Conservation (phyloP, 30 jellyfish, hydroid and myxozoan species). For the Morbakka virulenta region DNA sequence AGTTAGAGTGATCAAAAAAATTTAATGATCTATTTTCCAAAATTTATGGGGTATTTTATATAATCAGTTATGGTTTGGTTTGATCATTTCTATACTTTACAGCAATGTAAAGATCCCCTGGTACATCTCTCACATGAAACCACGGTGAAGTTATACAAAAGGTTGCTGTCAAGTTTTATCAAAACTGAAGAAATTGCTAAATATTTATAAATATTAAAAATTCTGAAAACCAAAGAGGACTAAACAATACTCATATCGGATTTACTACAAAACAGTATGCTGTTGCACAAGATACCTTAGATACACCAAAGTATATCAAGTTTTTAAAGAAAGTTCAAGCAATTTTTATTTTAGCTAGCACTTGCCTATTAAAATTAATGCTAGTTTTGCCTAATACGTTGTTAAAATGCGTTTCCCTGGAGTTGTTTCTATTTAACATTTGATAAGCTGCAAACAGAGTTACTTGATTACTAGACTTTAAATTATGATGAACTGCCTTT, state of each 20-base stretch:
- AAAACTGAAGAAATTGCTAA: too few relatives aligned
- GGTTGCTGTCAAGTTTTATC: background rate
- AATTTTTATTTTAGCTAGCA: background rate
- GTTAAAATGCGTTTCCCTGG: background rate
- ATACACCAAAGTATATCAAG: background rate
- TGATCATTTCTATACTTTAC: background rate
- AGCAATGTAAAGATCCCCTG: background rate
- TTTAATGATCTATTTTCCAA: background rate
- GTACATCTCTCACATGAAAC: background rate
- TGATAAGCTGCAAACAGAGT: background rate
- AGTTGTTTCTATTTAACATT: background rate
- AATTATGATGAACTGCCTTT: background rate
- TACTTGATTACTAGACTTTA: background rate
- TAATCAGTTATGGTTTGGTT: background rate
- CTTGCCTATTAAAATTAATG: background rate
- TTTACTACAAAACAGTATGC: background rate
- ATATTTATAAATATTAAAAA: too few relatives aligned
- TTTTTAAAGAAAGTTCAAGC: background rate
- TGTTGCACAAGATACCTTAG: background rate
- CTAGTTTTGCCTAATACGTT: background rate
- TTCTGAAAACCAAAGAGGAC: background rate
- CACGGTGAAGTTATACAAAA: background rate
- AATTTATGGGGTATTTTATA: too few relatives aligned
- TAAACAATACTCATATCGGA: background rate
- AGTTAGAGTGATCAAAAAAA: background rate